Evolutionary conservation across 2,797 vertebrate genomes (phyloP).

Genomic region (Eremophila alpestris): DNA sequence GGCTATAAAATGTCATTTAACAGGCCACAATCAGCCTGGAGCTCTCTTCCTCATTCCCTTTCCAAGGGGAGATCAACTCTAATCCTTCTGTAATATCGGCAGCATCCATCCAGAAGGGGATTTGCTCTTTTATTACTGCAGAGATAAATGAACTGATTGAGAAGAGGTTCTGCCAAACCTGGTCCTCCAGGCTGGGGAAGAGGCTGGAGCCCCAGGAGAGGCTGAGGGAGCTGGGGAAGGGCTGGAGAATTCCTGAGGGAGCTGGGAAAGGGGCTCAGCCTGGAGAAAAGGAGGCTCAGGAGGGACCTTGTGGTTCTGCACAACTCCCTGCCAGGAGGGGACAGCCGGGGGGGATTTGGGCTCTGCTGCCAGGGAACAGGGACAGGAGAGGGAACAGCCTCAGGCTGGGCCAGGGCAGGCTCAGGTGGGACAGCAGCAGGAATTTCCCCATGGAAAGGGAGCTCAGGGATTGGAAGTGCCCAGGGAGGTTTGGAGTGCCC

Average conservation of each 20-base stretch:
- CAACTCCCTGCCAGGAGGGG: background rate
- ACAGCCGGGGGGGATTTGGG: background rate
- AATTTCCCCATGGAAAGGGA: background rate
- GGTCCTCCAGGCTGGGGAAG: background rate
- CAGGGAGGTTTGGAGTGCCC: background rate
- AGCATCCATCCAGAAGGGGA: background rate
- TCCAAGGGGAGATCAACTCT: background rate
- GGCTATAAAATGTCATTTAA: background rate
- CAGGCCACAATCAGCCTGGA: background rate
- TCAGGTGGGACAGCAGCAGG: background rate
- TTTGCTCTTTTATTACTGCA: background rate
- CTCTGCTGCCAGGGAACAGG: background rate
- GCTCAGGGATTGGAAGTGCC: background rate
- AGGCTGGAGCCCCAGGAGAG: fast-evolving
- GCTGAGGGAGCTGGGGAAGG: background rate
- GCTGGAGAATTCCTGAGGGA: background rate
- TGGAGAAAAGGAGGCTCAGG: background rate
- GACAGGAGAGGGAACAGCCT: background rate
- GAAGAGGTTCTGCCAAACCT: background rate
- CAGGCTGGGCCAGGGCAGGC: background rate
- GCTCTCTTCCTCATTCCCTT: background rate
- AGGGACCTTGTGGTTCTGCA: background rate
- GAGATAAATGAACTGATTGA: background rate
- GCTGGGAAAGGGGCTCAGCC: background rate
- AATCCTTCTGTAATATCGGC: background rate